A percentile compares a stretch with the other conserved stretches of the same genome.
Conservation (phyloP, 2,797 vertebrate species). For the Diceros bicornis region DNA sequence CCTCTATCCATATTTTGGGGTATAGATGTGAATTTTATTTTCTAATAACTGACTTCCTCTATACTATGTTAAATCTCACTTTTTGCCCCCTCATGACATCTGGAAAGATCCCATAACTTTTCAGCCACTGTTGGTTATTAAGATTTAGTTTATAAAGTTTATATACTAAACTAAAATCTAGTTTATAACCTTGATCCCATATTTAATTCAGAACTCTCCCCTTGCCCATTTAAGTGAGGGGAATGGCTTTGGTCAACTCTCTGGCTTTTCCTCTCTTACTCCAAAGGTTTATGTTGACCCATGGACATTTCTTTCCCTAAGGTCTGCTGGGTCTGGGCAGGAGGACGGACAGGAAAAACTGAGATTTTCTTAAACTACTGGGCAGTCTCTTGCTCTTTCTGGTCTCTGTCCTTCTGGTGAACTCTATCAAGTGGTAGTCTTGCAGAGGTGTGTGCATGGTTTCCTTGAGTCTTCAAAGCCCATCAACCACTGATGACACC, state of each 20-base stretch:
- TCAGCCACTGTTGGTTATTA: neutral
- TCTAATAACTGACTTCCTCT: neutral
- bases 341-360: neutral
- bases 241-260: neutral
- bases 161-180: neutral
- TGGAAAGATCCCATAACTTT: neutral
- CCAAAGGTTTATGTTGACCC: neutral
- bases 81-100: neutral
- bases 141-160: neutral
- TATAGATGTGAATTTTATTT: constrained; percentile 38
- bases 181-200: neutral
- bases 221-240: neutral
- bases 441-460: neutral
- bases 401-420: neutral
- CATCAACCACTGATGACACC: neutral
- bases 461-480: neutral
- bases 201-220: neutral
- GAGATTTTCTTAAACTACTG: neutral
- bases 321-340: neutral
- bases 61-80: neutral
- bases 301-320: neutral
- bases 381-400: neutral
- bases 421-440: neutral
- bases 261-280: neutral
- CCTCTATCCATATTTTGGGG: neutral